Conservation (phyloP, 2,113 vertebrate species). For the Cryptomyrus ogoouensis region DNA sequence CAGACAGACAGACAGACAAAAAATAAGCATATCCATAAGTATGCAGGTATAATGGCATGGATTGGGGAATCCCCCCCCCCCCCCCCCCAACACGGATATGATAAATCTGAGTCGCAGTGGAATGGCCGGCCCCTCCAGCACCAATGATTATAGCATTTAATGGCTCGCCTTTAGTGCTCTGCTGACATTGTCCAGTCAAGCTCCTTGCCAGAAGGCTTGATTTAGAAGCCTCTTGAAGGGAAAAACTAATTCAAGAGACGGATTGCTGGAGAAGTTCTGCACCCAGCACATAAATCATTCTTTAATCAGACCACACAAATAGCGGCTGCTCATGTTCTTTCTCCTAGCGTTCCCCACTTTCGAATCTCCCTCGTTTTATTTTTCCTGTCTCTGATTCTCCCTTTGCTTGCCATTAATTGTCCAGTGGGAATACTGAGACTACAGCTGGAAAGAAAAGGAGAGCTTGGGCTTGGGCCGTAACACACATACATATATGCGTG, state of each 20-base stretch:
- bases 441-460: neutral
- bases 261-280: conserved; percentile 59
- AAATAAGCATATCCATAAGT: neutral
- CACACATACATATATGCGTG: neutral
- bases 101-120: conserved; percentile 47
- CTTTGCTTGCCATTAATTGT: conserved; percentile 41
- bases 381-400: conserved; percentile 36
- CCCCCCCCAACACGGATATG: conserved; percentile 24
- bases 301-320: conserved; percentile 65
- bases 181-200: conserved; percentile 43
- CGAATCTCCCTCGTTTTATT: conserved; percentile 17
- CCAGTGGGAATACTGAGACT: conserved; percentile 19
- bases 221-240: conserved; percentile 60
- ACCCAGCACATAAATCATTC: conserved; percentile 65
- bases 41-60: neutral
- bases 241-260: conserved; percentile 66
- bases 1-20: neutral
- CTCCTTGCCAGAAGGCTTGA: conserved; percentile 56
- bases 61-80: neutral
- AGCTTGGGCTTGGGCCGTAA: neutral
- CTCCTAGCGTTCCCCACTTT: conserved; percentile 41
- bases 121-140: conserved; percentile 41
- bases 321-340: conserved; percentile 44
- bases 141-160: conserved; percentile 54
- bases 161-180: conserved; percentile 41